Evolutionary conservation across 1,140 invertebrate species (phyloP).

Genomic region (Arion vulgaris): DNA sequence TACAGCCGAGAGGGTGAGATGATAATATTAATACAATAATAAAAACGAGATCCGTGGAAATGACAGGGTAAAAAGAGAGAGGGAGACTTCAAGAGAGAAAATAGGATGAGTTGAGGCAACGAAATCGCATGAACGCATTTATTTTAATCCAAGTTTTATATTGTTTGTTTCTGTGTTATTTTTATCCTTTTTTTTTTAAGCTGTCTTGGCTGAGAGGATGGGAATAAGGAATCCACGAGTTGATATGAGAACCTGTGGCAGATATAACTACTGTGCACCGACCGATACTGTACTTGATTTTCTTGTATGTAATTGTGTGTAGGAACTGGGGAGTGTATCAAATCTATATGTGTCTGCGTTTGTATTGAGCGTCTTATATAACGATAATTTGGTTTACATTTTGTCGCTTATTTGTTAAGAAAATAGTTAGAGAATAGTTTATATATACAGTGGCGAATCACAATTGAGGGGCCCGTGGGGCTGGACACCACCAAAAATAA

Average conservation of each 20-base stretch:
- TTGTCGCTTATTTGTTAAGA: no score
- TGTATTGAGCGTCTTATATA: no score
- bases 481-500: no score
- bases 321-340: no score
- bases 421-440: no score
- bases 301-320: no score
- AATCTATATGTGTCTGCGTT: no score
- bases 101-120: conserved; percentile 8
- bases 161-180: background rate
- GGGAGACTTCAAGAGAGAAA: background rate
- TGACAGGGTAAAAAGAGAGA: background rate
- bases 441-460: no score
- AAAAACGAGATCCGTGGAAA: conserved; percentile 13
- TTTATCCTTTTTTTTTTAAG: background rate
- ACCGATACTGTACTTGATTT: no score
- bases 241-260: background rate
- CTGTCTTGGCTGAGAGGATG: background rate
- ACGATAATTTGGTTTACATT: no score
- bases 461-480: no score
- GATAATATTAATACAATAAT: conserved; percentile 30
- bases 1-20: conserved; percentile 14
- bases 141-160: conserved; percentile 24
- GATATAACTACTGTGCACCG: background rate
- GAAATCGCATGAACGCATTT: conserved; percentile 20
- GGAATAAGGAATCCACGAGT: background rate